A percentile compares a stretch with the other conserved stretches of the same genome.
Conservation (phyloP, 1,140 invertebrate genomes). For the Micrasema minimum region DNA sequence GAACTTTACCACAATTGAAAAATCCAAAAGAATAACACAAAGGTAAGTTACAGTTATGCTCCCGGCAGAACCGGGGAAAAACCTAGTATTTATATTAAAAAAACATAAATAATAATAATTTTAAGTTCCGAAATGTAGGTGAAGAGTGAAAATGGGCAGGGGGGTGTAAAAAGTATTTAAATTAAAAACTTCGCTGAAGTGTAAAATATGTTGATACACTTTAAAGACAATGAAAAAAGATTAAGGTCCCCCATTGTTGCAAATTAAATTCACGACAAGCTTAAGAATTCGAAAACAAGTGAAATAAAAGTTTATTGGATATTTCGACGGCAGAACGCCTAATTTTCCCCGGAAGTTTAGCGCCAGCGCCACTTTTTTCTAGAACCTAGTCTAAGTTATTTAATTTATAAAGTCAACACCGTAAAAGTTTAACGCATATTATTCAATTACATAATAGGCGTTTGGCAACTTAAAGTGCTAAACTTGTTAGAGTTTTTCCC, state of each 20-base stretch:
- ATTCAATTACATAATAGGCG: slow-evolving; percentile 34
- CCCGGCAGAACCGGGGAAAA: background rate
- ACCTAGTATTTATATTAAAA: background rate
- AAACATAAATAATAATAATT: background rate
- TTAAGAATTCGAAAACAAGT: slow-evolving; percentile 16
- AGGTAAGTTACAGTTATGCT: too few relatives aligned
- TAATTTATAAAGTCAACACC: slow-evolving; percentile 25
- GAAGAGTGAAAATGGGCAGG: too few relatives aligned
- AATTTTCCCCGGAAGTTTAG: slow-evolving; percentile 11
- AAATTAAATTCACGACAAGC: slow-evolving; percentile 21
- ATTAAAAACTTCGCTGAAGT: too few relatives aligned
- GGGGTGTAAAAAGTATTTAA: too few relatives aligned
- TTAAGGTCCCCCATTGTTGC: too few relatives aligned
- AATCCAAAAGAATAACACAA: too few relatives aligned
- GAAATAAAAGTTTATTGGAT: slow-evolving; percentile 19
- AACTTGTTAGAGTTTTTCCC: slow-evolving; percentile 9
- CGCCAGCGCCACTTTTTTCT: slow-evolving; percentile 12
- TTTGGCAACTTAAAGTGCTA: slow-evolving; percentile 10
- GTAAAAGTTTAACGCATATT: slow-evolving; percentile 27
- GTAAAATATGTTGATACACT: too few relatives aligned
- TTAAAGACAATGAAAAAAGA: too few relatives aligned
- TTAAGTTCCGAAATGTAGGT: too few relatives aligned
- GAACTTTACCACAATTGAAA: too few relatives aligned
- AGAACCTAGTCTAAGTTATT: slow-evolving; percentile 15
- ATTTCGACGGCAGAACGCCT: slow-evolving; percentile 1